Conservation (phyloP, 2,888 invertebrate species). For the Neoaliturus tenellus region DNA sequence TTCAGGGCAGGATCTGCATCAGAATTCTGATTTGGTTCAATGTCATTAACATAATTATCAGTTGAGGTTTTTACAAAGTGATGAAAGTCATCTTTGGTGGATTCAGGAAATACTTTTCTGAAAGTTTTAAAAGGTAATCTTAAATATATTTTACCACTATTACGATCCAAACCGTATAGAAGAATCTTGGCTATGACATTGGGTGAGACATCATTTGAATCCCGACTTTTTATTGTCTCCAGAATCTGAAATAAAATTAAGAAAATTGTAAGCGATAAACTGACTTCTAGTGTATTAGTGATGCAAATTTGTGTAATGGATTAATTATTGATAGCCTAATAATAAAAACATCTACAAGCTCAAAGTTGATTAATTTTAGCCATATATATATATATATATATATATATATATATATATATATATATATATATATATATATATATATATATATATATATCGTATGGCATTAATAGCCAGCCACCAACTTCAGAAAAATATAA, state of each 20-base stretch:
- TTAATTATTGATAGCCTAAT: too few relatives aligned
- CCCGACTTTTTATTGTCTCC: neutral
- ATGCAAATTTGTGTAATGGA: too few relatives aligned
- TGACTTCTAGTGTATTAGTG: too few relatives aligned
- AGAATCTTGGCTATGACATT: slow-evolving; percentile 1
- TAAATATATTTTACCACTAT: neutral
- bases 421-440: too few relatives aligned
- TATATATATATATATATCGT: too few relatives aligned
- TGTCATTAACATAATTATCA: slow-evolving; percentile 1
- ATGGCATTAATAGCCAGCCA: too few relatives aligned
- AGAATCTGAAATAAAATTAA: slow-evolving; percentile 2
- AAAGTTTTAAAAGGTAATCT: slow-evolving; percentile 24
- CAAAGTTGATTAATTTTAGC: too few relatives aligned
- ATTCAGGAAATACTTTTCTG: slow-evolving; percentile 31
- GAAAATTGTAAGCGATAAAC: too few relatives aligned
- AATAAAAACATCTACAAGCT: too few relatives aligned
- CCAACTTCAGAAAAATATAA: too few relatives aligned
- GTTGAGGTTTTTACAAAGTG: neutral
- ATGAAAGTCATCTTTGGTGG: slow-evolving; percentile 33
- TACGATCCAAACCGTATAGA: neutral
- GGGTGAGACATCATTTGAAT: neutral
- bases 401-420: too few relatives aligned
- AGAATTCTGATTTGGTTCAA: neutral
- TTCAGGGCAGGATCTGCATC: neutral
- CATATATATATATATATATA: too few relatives aligned